Conservation (phyloP, 2,113 vertebrate genomes). For the Rhombomys opimus region DNA sequence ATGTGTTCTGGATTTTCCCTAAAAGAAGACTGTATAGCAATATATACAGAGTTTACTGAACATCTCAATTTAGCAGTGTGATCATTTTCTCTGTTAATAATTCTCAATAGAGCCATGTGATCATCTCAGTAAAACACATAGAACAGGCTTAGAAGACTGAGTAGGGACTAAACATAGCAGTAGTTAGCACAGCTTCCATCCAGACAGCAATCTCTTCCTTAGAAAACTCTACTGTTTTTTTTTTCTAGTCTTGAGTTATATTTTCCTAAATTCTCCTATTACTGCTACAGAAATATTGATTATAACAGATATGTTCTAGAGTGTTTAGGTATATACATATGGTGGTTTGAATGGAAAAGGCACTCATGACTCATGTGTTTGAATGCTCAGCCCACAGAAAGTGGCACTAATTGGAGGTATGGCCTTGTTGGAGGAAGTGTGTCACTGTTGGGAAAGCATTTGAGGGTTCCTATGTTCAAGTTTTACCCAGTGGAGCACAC, state of each 20-base stretch:
- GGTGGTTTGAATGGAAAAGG: background rate
- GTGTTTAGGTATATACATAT: constrained; percentile 4
- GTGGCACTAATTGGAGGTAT: background rate
- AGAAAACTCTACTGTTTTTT: too few species aligned
- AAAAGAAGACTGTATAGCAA: background rate
- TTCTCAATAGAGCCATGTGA: constrained; percentile 45
- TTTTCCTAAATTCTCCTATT: constrained; percentile 66
- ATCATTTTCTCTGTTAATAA: constrained; percentile 59
- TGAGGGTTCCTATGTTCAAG: background rate
- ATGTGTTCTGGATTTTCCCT: background rate
- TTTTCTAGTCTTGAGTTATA: constrained; percentile 1
- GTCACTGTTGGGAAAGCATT: background rate
- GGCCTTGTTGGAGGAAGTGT: background rate
- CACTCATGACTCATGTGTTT: background rate
- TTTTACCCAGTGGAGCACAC: background rate
- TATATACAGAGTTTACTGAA: background rate
- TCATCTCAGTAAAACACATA: constrained; percentile 42
- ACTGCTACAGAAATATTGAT: constrained; percentile 60
- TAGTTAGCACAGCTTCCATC: background rate
- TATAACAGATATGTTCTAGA: constrained; percentile 70
- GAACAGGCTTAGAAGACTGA: background rate
- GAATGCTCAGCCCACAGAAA: background rate
- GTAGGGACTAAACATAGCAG: background rate
- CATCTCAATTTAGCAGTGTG: background rate
- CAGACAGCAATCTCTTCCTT: too few species aligned